Evolutionary conservation across 2,113 vertebrate genomes (phyloP).

Genomic region (Entelurus aequoreus): DNA sequence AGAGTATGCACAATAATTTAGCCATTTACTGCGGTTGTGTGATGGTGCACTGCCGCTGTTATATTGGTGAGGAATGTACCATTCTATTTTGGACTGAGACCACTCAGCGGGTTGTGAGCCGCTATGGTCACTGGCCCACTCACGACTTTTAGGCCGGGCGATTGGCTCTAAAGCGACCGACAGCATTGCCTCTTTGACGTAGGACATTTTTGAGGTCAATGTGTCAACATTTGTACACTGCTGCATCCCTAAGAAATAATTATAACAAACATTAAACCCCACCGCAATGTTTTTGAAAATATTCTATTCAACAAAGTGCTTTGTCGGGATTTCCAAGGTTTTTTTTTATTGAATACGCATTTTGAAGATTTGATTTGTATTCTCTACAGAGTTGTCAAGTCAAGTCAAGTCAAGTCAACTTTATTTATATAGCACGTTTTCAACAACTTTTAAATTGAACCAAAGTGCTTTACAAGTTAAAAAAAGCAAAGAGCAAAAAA

Average conservation of each 20-base stretch:
- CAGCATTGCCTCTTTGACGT: constrained; percentile 44
- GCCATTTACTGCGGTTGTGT: constrained; percentile 75
- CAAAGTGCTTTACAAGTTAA: too few relatives aligned
- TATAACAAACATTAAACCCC: constrained; percentile 45
- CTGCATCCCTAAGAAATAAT: constrained; percentile 55
- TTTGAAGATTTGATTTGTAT: too few relatives aligned
- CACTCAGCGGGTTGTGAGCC: constrained; percentile 64
- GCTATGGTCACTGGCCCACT: constrained; percentile 59
- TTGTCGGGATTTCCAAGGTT: neutral
- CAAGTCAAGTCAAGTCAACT: too few relatives aligned
- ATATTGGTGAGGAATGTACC: constrained; percentile 77
- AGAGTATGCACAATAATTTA: constrained; percentile 75
- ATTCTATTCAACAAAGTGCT: neutral
- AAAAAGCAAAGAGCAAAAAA: too few relatives aligned
- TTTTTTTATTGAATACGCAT: too few relatives aligned
- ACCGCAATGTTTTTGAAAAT: constrained; percentile 52
- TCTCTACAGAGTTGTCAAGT: too few relatives aligned
- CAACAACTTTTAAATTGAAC: too few relatives aligned
- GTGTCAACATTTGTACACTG: constrained; percentile 60
- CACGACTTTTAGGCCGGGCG: constrained; percentile 45
- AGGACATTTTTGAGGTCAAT: constrained; percentile 68
- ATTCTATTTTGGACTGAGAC: constrained; percentile 70
- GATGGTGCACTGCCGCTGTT: constrained; percentile 73
- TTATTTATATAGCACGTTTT: too few relatives aligned
- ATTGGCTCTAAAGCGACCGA: constrained; percentile 28